phyloP scores from a whole-genome alignment of 2,113 vertebrate genomes.

The Gulo gulo region DNA sequence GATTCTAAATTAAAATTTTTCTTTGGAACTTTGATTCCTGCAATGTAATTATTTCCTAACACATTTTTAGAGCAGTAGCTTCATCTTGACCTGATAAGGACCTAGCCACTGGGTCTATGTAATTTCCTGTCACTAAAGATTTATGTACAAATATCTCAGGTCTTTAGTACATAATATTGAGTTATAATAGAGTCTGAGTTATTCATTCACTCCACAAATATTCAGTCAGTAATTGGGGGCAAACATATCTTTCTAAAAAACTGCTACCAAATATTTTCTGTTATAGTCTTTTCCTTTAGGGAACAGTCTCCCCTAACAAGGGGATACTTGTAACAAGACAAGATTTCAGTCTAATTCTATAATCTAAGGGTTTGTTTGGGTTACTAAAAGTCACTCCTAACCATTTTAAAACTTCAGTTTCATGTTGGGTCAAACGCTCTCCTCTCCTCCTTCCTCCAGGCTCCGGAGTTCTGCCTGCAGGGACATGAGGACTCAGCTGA shows the following conservation, averaged over 20 bases:
- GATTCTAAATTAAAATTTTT: background rate
- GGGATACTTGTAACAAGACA: too few species aligned
- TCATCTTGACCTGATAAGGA: background rate
- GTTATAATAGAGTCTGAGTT: background rate
- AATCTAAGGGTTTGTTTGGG: background rate
- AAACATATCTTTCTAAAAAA: background rate
- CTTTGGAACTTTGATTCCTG: background rate
- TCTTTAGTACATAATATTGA: background rate
- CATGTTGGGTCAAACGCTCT: background rate
- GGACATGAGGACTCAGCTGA: background rate
- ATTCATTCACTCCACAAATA: background rate
- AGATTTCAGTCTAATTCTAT: background rate
- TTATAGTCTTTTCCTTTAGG: background rate
- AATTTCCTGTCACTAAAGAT: background rate
- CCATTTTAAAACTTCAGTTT: background rate
- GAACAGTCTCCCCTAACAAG: background rate
- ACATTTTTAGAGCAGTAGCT: background rate
- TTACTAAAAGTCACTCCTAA: background rate
- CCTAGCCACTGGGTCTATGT: background rate
- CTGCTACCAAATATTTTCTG: background rate
- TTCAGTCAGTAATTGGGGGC: background rate
- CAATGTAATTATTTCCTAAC: background rate
- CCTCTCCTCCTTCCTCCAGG: background rate
- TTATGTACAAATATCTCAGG: background rate
- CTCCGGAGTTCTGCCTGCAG: background rate